Percentiles rank a stretch among this genome's conserved stretches.
phyloP scores from a whole-genome alignment of 2,113 vertebrate species.

The human region GRCh38 chr1:71526501-71527000 shows the following conservation, averaged over 20 bases:
- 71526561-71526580: not conserved
- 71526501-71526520: not conserved
- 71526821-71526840: not conserved
- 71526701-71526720: not conserved
- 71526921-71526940: not conserved
- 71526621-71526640: not conserved
- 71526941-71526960: not conserved
- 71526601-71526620: not conserved
- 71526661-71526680: not conserved
- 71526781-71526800: not conserved
- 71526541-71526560: not conserved
- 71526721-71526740: not conserved
- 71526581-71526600: not conserved
- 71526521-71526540: accelerated
- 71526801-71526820: not conserved
- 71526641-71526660: not conserved
- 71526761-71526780: not conserved
- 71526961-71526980: not conserved
- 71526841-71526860: not conserved
- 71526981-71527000: not conserved
- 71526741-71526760: not conserved
- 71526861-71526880: not conserved
- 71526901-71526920: not conserved
- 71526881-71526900: not conserved
- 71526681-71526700: not conserved